Base-by-base conservation (phyloP, 2,113 vertebrate species). In the Zosterops japonicus region DNA sequence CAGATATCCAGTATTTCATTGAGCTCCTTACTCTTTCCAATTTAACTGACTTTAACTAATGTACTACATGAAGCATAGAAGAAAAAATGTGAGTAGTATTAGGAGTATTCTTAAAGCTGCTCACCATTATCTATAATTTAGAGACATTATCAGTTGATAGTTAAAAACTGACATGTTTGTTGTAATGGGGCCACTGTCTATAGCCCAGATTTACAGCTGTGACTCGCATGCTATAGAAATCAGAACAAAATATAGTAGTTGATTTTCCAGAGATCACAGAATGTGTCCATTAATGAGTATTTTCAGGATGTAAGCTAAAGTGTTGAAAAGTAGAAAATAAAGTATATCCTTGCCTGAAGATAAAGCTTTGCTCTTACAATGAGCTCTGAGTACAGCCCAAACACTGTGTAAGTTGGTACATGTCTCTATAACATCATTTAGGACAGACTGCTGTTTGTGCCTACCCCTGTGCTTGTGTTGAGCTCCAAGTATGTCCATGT, bases 121-220 rank as follows among this genome's bases (percentile, higher is more conserved):
- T 93, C 63, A 56, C 20, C 33, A 68, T 86, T 90, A 82, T 55
- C 55, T 92, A 11, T 68, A 95, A 92, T 93, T 90, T 83, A 88
- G 27, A 88, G 46, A 11, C 53, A 88, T 90, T 90, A 79, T 92
- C 36, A 41, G 11, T 8, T 72, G 61, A 39, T 76, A 52, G 61
- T 16, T 61, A 20, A 81, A 69, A 94, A 86, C 46, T 42, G 19
- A 44, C 3, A 5, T 22, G 6, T 64, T 60, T 96, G 17, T 76
- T 95, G 89, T 35, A 46, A 49, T 28, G 5, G 83, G 83, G 29
- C 59, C 44, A 68, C 11, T 86, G n/a, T 84, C 90, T 80, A 59
- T 44, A 92, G 41, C 17, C 24, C 27, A 57, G 46, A 68, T 59
- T 70, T 75, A 59, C 7, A 56, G 16, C 65, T 85, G 29, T 52